Evolutionary conservation across 2,113 vertebrate species (phyloP).

Genomic region (Thryonomys swinderianus): DNA sequence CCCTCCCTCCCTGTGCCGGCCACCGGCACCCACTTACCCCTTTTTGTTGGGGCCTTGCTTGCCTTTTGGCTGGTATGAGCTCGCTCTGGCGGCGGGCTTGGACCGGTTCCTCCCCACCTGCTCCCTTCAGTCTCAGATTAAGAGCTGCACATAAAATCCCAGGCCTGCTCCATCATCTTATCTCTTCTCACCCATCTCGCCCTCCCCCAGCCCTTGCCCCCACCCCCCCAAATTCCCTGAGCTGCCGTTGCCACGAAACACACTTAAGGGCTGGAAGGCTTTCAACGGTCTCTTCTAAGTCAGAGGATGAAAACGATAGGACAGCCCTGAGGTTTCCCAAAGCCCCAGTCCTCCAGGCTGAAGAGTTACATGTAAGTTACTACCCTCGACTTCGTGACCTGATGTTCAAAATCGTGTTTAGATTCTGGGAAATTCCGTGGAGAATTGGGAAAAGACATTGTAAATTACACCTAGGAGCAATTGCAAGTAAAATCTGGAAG

Average conservation of each 20-base stretch:
- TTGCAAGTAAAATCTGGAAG: not conserved
- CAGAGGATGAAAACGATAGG: not conserved
- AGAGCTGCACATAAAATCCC: slow-evolving; percentile 76
- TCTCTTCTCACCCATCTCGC: slow-evolving; percentile 13
- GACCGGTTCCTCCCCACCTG: not conserved
- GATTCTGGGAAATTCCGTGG: not conserved
- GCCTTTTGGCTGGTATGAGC: slow-evolving; percentile 79
- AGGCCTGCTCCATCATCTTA: slow-evolving; percentile 66
- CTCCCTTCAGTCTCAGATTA: slow-evolving; percentile 64
- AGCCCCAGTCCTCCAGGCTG: not conserved
- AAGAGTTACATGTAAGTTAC: not conserved
- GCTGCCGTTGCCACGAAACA: slow-evolving; percentile 57
- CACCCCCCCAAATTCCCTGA: slow-evolving; percentile 33
- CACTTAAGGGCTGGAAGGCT: not conserved
- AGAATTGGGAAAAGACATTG: not conserved
- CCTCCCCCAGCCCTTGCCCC: not conserved
- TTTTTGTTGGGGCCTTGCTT: slow-evolving; percentile 57
- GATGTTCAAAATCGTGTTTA: not conserved
- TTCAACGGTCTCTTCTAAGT: slow-evolving; percentile 27
- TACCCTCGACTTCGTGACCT: not conserved
- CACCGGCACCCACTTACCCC: not conserved
- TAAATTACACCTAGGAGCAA: not conserved
- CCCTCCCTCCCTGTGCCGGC: not conserved
- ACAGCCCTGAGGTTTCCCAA: not conserved
- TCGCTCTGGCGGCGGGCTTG: slow-evolving; percentile 36